A percentile compares a stretch with the other conserved stretches of the same genome.
phyloP scores from a whole-genome alignment of 2,113 vertebrate species.

The Rhinogobius similis region DNA sequence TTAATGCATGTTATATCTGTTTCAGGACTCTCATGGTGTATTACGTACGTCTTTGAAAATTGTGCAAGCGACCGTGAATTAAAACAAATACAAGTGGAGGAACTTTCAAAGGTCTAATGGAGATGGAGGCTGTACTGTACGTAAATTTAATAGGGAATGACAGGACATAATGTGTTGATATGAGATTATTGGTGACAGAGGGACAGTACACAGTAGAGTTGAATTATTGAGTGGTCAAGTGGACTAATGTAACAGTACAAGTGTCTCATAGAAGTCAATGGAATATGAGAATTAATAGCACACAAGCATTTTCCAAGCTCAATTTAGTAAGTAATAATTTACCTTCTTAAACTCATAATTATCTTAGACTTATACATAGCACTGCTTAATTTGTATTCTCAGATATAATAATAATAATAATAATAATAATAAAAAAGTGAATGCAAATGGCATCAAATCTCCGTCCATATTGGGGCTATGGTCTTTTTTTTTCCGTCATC shows the following conservation, averaged over 20 bases:
- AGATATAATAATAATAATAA: too few species aligned
- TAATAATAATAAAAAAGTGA: too few species aligned
- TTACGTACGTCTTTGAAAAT: constrained; percentile 27
- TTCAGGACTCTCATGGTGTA: neutral
- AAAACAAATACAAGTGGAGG: constrained; percentile 1
- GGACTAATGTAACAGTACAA: neutral
- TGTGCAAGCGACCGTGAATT: neutral
- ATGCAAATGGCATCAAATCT: too few species aligned
- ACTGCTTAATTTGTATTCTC: too few species aligned
- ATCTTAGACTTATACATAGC: too few species aligned
- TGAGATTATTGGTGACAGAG: neutral
- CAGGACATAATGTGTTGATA: neutral
- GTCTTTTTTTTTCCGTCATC: too few species aligned
- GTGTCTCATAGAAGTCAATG: neutral
- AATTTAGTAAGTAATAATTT: too few species aligned
- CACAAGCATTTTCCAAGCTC: neutral
- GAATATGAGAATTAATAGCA: neutral
- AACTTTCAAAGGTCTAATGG: constrained; percentile 5
- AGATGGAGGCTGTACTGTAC: neutral
- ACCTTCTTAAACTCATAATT: too few species aligned
- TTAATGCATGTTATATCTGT: constrained; percentile 26
- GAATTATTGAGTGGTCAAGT: neutral
- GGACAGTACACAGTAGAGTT: neutral
- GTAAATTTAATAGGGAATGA: neutral
- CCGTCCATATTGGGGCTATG: too few species aligned